These are phyloP conservation scores for human DNA, from an alignment of 2,113 vertebrate genomes.

Conservation along the genomic window DNA sequence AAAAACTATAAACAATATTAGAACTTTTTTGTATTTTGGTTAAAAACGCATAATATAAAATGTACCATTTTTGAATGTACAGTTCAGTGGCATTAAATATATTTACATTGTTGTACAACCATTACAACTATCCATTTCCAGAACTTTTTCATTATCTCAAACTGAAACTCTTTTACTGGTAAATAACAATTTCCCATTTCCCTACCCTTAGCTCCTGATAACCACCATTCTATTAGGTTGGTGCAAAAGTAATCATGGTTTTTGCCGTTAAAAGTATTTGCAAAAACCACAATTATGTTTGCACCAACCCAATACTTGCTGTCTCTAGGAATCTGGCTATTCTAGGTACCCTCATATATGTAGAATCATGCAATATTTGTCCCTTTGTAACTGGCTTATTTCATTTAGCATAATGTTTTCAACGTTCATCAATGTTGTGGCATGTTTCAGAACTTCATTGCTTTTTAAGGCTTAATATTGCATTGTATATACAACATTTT, in stretches of 20 bases:
- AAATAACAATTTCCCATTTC: neutral
- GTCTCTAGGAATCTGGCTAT: neutral
- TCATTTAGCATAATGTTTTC: neutral
- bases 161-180: neutral
- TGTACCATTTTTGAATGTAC: neutral
- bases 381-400: neutral
- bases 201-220: too few species aligned
- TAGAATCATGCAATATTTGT: neutral
- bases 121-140: neutral
- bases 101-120: neutral
- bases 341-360: neutral
- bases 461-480: neutral
- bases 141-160: neutral
- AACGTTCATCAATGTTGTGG: neutral
- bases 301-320: neutral
- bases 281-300: too few species aligned
- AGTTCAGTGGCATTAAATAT: neutral
- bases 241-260: too few species aligned
- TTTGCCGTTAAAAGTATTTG: too few species aligned
- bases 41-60: neutral
- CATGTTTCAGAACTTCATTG: neutral
- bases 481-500: neutral
- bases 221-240: neutral
- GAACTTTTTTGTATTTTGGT: neutral
- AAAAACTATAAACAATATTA: neutral